Evolutionary conservation across 2,888 invertebrate genomes (phyloP), one percentile per base, ranked within the genome.

Genomic region (Drosophila testacea): DNA sequence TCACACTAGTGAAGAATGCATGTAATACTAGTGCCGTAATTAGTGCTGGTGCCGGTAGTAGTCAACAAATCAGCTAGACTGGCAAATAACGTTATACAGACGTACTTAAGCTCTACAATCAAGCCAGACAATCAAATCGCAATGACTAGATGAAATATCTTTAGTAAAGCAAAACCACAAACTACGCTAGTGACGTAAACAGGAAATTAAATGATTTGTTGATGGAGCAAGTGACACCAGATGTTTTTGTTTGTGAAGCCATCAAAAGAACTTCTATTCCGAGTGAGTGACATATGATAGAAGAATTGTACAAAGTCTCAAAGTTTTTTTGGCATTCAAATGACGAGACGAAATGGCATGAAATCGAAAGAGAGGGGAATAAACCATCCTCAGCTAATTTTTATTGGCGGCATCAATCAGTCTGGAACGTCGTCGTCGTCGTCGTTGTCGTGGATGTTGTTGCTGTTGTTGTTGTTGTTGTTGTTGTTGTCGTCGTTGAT

Each of bases 381-480:
- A 22, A 51, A 48, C 44, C 73, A 76, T 64, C 48, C 70, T 59
- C 69, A 70, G 77, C 79, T 79, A 83, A 83, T 85, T 88, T 57
- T 83, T 83, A 88, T 83, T 83, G 83, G 76, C 83, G 76, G 88
- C 83, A 83, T 83, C 86, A 83, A 83, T 83, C 83, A 83, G 83
- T 88, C 77, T 77, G 77, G 62, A 44, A 60, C 68, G 59, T 76
- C 38, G 66, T 61, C 68, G 59, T 76, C 38, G 66, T 61, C 60
- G 56, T 44, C 41, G n/a, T 56, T 28, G 52, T 48, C n/a, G 50
- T 46, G 16, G 46, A 63, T 51, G 74, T 63, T 64, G 66, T 34
- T 41, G 64, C 50, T 28, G 61, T 39, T 44, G 61, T 55, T 36
- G 73, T 46, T 34, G 60, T 22, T 28, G 61, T 39, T 44, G 61